Conservation (phyloP, 2,113 vertebrate species). For the Atlantisia rogersi region DNA sequence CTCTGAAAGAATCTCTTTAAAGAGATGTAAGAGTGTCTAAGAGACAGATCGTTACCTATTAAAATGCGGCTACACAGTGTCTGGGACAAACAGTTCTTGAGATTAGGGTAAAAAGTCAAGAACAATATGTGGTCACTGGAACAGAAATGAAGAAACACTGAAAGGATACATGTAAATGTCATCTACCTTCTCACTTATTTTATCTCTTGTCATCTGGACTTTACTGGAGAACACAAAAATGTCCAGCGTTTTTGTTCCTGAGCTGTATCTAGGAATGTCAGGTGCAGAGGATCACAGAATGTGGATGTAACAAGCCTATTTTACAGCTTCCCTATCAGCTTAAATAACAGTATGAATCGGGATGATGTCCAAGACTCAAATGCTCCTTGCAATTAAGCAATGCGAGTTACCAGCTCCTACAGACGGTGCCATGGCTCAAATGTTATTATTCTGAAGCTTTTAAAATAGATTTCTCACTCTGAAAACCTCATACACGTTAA, state of each 20-base stretch:
- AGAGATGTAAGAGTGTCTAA: not conserved
- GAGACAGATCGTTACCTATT: not conserved
- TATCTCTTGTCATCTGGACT: not conserved
- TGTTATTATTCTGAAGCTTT: not conserved
- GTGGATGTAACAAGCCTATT: conserved; percentile 2
- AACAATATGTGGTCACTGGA: not conserved
- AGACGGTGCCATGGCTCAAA: not conserved
- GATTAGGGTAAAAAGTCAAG: not conserved
- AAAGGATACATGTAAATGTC: not conserved
- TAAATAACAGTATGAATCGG: not conserved
- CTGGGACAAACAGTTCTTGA: not conserved
- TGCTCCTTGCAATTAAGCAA: not conserved
- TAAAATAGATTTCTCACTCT: not conserved
- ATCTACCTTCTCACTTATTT: not conserved
- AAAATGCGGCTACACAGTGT: not conserved
- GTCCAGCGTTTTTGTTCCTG: not conserved
- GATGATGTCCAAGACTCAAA: conserved; percentile 22
- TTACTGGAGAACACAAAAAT: not conserved
- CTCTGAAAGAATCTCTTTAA: not conserved
- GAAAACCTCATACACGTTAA: not conserved
- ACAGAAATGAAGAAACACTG: not conserved
- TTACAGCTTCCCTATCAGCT: conserved; percentile 32
- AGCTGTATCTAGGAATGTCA: not conserved
- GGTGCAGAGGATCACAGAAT: not conserved
- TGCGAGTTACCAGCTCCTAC: not conserved